Percentiles rank a stretch among this genome's conserved stretches.
phyloP scores from a whole-genome alignment of 2,113 vertebrate species.

The Nannospalax galili region DNA sequence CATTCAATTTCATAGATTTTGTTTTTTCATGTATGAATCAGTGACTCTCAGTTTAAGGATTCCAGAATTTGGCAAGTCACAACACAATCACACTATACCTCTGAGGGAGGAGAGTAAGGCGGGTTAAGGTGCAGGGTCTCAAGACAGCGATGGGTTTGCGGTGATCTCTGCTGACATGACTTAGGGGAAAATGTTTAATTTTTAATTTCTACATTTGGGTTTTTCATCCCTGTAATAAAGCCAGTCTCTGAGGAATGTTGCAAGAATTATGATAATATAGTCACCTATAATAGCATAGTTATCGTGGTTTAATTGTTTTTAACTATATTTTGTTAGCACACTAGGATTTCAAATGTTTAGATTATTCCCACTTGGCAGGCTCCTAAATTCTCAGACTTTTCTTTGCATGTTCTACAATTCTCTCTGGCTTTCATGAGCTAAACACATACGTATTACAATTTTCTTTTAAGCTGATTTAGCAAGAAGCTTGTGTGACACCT shows the following conservation, averaged over 20 bases:
- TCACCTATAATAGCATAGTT: neutral
- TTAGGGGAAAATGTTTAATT: neutral
- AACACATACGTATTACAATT: rapidly evolving
- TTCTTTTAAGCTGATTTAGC: constrained; percentile 4
- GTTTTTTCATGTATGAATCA: neutral
- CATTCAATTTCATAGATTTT: neutral
- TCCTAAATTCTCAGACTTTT: neutral
- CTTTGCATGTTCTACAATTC: neutral
- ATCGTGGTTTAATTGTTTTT: neutral
- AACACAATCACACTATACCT: neutral
- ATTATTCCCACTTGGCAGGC: neutral
- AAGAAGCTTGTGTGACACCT: neutral
- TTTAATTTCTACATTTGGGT: neutral
- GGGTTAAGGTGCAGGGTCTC: neutral
- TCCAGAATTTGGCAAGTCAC: neutral
- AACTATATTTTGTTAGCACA: neutral
- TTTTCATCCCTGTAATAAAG: neutral
- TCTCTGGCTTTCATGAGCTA: neutral
- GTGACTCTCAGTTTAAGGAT: neutral
- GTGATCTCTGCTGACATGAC: neutral
- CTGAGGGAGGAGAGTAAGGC: neutral
- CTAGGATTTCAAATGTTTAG: neutral
- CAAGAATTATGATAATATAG: neutral
- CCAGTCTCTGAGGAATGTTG: neutral
- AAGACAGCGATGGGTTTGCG: neutral